Conservation (phyloP, 2,113 vertebrate genomes). For the Silurus meridionalis region DNA sequence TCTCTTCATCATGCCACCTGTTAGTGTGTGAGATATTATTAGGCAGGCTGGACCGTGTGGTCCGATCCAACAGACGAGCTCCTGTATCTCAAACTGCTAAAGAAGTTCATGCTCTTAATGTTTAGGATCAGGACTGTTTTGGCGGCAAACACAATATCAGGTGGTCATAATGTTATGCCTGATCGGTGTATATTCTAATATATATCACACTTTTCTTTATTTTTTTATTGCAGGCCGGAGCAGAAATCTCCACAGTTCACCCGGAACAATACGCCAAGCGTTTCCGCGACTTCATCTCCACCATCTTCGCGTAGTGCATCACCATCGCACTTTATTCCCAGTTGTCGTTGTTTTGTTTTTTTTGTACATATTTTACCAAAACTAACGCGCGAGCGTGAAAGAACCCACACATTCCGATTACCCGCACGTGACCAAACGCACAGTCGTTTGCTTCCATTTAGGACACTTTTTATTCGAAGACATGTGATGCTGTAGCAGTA, state of each 20-base stretch:
- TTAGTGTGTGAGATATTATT: too few relatives aligned
- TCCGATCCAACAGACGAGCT: too few relatives aligned
- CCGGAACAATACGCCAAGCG: slow-evolving; percentile 88
- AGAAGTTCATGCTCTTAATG: too few relatives aligned
- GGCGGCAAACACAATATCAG: too few relatives aligned
- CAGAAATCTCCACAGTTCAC: slow-evolving; percentile 88
- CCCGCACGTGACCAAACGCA: too few relatives aligned
- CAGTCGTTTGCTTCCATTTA: background rate
- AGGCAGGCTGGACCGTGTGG: too few relatives aligned
- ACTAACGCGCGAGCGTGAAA: slow-evolving; percentile 38
- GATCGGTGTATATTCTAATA: too few relatives aligned
- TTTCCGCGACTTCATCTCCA: slow-evolving; percentile 86
- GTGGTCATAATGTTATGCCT: too few relatives aligned
- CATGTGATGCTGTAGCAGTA: slow-evolving; percentile 40
- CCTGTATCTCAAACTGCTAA: too few relatives aligned
- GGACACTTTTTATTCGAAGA: slow-evolving; percentile 2
- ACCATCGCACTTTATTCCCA: background rate
- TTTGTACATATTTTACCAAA: slow-evolving; percentile 33
- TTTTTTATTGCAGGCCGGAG: slow-evolving; percentile 76
- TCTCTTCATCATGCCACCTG: too few relatives aligned
- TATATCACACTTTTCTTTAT: background rate
- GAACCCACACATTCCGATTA: background rate
- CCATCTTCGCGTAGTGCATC: slow-evolving; percentile 79
- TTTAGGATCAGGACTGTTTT: too few relatives aligned
- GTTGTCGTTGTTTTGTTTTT: background rate